phyloP scores from a whole-genome alignment of 2,888 invertebrate species.

The Coelogynopora nodosa region DNA sequence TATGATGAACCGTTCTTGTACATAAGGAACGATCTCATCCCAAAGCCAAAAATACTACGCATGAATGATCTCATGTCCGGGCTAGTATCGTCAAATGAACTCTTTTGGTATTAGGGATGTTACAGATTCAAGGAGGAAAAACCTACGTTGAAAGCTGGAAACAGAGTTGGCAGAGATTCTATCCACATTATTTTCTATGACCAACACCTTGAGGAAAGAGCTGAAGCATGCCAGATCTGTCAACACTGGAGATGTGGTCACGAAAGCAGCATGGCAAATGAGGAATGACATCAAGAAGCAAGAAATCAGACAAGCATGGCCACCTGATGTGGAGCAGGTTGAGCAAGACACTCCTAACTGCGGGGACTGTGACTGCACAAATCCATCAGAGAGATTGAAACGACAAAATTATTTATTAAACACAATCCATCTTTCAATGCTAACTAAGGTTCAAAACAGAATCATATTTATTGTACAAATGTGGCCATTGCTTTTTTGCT shows the following conservation, averaged over 20 bases:
- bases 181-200: not conserved
- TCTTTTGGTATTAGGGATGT: not conserved
- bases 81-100: not conserved
- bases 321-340: not conserved
- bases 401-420: too few species aligned
- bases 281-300: not conserved
- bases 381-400: not conserved
- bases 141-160: not conserved
- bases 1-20: slow-evolving; percentile 30
- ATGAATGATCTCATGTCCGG: not conserved
- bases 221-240: not conserved
- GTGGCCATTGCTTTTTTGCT: too few species aligned
- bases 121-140: not conserved
- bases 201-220: not conserved
- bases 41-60: not conserved
- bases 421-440: too few species aligned
- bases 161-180: not conserved
- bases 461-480: too few species aligned
- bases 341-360: not conserved
- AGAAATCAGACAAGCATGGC: not conserved
- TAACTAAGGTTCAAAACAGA: too few species aligned
- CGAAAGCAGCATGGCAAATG: not conserved
- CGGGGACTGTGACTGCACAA: not conserved
- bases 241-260: not conserved
- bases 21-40: slow-evolving; percentile 4